These are phyloP conservation scores for Chiridota heheva DNA, from an alignment of 35 echinoderm and acorn worm genomes.

Conservation along the genomic window DNA sequence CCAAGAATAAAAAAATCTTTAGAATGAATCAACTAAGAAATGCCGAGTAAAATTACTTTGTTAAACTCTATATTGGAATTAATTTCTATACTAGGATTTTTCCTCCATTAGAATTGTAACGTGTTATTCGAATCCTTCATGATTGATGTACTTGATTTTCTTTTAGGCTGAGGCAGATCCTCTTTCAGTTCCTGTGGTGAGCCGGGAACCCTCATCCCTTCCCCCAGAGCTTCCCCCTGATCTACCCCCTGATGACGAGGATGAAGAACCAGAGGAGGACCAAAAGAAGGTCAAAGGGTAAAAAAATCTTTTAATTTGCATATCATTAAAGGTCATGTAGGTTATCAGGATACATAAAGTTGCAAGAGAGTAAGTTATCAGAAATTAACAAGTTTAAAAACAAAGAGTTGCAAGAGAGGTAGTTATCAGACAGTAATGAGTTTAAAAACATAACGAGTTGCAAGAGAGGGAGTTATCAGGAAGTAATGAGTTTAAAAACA, in stretches of 20 bases:
- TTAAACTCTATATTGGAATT: no score
- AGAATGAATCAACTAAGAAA: no score
- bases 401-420: neutral
- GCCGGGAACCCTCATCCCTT: constrained; percentile 26
- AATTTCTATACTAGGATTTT: no score
- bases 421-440: neutral
- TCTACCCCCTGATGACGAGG: constrained; percentile 63
- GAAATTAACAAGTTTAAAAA: neutral
- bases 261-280: constrained; percentile 53
- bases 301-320: neutral
- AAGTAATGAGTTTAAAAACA: neutral
- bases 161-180: neutral
- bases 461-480: neutral
- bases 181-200: constrained; percentile 23
- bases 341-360: neutral
- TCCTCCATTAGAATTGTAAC: no score
- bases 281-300: constrained; percentile 50
- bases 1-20: no score
- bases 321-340: neutral
- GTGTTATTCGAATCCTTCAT: no score
- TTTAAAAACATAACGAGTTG: neutral
- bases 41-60: no score
- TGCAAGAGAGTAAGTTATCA: neutral
- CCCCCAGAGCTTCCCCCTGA: constrained; percentile 70
- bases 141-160: no score